Conservation (phyloP, 2,113 vertebrate genomes). For the Charadrius vociferus region DNA sequence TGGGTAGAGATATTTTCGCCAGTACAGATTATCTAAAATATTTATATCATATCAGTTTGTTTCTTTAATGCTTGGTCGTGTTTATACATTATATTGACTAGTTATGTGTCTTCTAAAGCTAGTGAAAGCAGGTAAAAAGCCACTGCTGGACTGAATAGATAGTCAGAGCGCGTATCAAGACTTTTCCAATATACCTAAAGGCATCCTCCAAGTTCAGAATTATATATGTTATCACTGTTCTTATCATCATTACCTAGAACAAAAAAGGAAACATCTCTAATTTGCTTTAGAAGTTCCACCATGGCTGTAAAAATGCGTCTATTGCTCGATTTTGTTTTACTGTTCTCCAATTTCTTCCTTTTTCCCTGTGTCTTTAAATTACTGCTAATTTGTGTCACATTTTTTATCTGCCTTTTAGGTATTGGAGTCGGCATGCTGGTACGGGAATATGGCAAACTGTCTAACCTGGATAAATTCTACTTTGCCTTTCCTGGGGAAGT, state of each 20-base stretch:
- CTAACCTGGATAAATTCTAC: conserved; percentile 89
- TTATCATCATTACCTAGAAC: background rate
- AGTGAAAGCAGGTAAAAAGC: background rate
- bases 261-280: background rate
- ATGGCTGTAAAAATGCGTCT: background rate
- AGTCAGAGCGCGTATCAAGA: background rate
- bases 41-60: background rate
- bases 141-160: background rate
- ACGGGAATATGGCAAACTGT: conserved; percentile 86
- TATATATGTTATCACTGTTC: background rate
- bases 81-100: background rate
- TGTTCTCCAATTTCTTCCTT: background rate
- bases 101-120: background rate
- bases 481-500: conserved; percentile 96
- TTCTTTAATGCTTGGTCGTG: background rate
- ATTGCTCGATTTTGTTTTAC: background rate
- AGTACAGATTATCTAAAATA: background rate
- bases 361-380: background rate
- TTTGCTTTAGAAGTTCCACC: background rate
- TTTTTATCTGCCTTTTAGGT: conserved; percentile 75
- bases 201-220: background rate
- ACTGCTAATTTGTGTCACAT: background rate
- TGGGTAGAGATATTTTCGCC: background rate
- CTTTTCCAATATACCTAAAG: background rate
- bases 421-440: conserved; percentile 87